These are phyloP conservation scores for Polymixis flavicincta DNA, from an alignment of 2,888 invertebrate species.

Conservation along the genomic window DNA sequence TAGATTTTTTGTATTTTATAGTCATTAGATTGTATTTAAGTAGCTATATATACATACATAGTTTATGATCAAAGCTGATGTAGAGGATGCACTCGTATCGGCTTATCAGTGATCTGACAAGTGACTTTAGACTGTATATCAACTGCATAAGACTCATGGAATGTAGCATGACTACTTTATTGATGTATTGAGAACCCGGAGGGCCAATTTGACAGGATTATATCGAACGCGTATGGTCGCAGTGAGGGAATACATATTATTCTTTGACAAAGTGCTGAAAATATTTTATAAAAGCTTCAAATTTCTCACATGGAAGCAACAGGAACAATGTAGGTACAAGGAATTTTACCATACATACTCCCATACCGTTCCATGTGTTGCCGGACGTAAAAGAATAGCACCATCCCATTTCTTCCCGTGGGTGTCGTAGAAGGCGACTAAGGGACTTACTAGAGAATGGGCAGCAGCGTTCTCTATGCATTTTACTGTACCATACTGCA, in stretches of 20 bases:
- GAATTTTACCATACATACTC: not conserved
- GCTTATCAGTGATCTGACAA: slow-evolving; percentile 12
- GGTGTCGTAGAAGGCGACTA: too few relatives aligned
- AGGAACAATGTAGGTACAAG: not conserved
- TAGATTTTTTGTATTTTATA: not conserved
- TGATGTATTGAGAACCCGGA: slow-evolving; percentile 39
- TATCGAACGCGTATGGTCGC: slow-evolving; percentile 7
- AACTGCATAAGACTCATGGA: not conserved
- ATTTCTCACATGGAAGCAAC: not conserved
- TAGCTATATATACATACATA: not conserved
- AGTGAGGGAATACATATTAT: slow-evolving; percentile 20
- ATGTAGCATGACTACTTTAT: not conserved
- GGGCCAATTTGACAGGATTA: slow-evolving; percentile 75
- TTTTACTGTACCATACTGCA: too few relatives aligned
- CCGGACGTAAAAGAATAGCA: too few relatives aligned
- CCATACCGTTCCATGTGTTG: too few relatives aligned
- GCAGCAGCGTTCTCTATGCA: too few relatives aligned
- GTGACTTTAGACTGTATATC: slow-evolving; percentile 30
- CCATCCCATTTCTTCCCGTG: too few relatives aligned
- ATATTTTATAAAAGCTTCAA: not conserved
- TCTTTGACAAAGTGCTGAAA: slow-evolving; percentile 8
- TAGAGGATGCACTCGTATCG: slow-evolving; percentile 28
- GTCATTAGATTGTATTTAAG: not conserved
- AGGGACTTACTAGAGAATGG: too few relatives aligned
- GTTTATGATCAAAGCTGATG: slow-evolving; percentile 6